Evolutionary conservation across 1,140 invertebrate genomes (phyloP).

Genomic region (Drosophila ambigua): DNA sequence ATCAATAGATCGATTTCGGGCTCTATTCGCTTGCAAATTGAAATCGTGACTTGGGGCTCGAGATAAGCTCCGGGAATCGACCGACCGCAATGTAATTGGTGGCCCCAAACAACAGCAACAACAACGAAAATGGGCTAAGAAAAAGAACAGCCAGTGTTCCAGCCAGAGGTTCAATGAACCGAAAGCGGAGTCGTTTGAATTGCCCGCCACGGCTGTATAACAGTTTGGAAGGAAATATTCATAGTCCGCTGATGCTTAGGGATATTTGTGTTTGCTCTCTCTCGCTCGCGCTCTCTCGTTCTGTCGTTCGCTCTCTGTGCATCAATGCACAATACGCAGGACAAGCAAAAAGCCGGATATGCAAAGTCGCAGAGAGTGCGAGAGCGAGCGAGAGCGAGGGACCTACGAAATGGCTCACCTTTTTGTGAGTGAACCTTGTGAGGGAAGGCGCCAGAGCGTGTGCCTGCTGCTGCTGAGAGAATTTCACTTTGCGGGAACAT

Average conservation of each 20-base stretch:
- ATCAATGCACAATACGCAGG: constrained; percentile 54
- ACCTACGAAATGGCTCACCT: no score
- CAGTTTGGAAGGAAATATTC: no score
- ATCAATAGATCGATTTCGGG: constrained; percentile 78
- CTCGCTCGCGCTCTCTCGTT: no score
- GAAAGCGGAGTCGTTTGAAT: no score
- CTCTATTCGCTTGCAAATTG: constrained; percentile 72
- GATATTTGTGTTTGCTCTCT: no score
- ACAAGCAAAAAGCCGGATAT: constrained; percentile 18
- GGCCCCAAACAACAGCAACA: background rate
- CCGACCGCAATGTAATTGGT: constrained; percentile 61
- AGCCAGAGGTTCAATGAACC: no score
- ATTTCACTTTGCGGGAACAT: constrained; percentile 1
- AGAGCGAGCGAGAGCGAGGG: background rate
- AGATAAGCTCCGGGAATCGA: constrained; percentile 58
- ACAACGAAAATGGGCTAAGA: background rate
- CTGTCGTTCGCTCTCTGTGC: no score
- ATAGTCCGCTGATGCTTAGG: constrained; percentile 16
- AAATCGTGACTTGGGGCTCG: constrained; percentile 78
- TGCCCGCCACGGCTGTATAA: no score
- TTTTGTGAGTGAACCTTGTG: background rate
- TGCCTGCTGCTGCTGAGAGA: background rate
- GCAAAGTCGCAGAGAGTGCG: background rate
- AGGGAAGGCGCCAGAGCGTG: background rate
- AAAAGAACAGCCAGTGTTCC: background rate